Conservation (phyloP, 1,140 invertebrate species). For the Bombus cullumanus region DNA sequence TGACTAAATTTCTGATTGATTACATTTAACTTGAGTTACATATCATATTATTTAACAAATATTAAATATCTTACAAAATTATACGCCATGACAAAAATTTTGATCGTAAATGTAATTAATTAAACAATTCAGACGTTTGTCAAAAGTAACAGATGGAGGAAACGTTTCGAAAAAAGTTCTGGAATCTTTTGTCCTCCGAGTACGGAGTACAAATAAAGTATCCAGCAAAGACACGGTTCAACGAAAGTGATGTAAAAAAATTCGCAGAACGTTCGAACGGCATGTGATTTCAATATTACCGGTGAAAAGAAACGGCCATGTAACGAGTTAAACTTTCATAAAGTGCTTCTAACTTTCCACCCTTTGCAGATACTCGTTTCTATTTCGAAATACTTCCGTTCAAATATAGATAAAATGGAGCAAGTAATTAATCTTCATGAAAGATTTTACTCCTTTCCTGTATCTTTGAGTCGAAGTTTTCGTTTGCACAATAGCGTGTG, state of each 20-base stretch:
- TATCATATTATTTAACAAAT: too few relatives aligned
- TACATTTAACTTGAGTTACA: neutral
- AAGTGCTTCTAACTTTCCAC: slow-evolving; percentile 22
- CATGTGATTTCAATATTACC: slow-evolving; percentile 28
- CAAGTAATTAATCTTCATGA: neutral
- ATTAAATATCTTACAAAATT: too few relatives aligned
- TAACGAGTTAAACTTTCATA: slow-evolving; percentile 31
- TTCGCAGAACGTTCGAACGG: slow-evolving; percentile 16
- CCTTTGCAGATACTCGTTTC: slow-evolving; percentile 23
- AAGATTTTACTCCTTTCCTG: neutral
- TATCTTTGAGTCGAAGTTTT: neutral
- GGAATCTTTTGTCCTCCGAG: neutral
- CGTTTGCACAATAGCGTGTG: too few relatives aligned
- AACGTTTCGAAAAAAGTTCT: neutral
- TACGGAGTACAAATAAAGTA: neutral
- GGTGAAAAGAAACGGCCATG: slow-evolving; percentile 21
- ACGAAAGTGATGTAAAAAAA: slow-evolving; percentile 22
- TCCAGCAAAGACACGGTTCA: neutral
- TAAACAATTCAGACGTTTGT: neutral
- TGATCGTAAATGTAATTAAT: neutral
- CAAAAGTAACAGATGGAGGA: too few relatives aligned
- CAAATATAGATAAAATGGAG: neutral
- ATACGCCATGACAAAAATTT: too few relatives aligned
- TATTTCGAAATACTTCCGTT: neutral
- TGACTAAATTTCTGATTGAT: neutral